Conservation (phyloP, 2,113 vertebrate species). For the Ceratotherium simum region DNA sequence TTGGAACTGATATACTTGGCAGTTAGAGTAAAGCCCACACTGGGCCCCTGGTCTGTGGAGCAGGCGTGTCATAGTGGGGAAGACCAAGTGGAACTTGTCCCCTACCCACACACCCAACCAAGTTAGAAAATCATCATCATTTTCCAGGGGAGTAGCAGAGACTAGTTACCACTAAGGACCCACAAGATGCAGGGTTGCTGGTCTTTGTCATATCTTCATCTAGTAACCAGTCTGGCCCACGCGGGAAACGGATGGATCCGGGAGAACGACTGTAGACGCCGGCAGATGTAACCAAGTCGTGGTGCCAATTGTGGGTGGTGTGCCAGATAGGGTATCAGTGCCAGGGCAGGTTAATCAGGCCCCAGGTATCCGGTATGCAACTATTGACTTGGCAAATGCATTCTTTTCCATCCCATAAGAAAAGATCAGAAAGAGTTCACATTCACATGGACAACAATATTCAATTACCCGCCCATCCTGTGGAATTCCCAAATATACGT, state of each 20-base stretch:
- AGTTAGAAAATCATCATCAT: background rate
- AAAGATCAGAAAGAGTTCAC: background rate
- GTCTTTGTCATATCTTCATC: background rate
- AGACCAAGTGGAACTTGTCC: background rate
- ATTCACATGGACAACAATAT: background rate
- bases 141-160: background rate
- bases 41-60: background rate
- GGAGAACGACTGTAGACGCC: background rate
- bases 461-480: background rate
- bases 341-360: background rate
- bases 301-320: background rate
- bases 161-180: background rate
- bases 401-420: background rate
- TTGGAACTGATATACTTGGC: background rate
- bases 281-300: background rate
- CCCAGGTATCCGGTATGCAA: background rate
- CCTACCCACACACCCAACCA: background rate
- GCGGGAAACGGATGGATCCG: background rate
- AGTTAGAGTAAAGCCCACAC: background rate
- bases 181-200: background rate
- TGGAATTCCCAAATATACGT: background rate
- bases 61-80: background rate
- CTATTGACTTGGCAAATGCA: background rate
- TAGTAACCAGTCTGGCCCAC: background rate
- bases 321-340: background rate